Percentiles rank a stretch among this genome's conserved stretches.
phyloP scores from a whole-genome alignment of 1,140 invertebrate genomes.

The Drosophila burlai region DNA sequence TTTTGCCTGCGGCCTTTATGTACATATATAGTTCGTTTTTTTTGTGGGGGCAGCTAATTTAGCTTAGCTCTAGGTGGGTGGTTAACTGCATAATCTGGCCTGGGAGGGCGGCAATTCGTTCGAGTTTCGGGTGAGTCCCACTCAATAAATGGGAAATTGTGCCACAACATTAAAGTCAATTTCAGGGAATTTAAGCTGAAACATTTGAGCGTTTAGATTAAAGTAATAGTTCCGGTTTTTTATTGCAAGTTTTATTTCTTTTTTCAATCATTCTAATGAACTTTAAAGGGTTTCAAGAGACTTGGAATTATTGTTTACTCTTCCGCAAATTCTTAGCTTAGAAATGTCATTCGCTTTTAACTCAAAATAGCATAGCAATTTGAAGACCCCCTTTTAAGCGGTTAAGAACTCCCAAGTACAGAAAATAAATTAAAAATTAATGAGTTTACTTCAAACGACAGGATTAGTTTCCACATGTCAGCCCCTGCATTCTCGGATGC shows the following conservation, averaged over 20 bases:
- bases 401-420: neutral
- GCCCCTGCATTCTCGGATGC: neutral
- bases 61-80: slow-evolving; percentile 8
- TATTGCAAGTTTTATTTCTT: neutral
- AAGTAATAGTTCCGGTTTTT: no score
- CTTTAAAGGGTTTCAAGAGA: neutral
- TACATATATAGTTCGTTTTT: slow-evolving; percentile 7
- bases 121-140: neutral
- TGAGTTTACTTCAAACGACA: slow-evolving; percentile 1
- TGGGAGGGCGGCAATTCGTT: neutral
- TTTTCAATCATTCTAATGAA: neutral
- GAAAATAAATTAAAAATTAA: slow-evolving; percentile 3
- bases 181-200: neutral
- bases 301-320: neutral
- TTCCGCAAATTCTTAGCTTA: neutral
- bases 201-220: neutral
- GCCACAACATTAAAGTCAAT: neutral
- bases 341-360: neutral
- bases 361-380: neutral
- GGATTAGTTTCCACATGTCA: neutral
- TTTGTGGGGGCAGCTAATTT: slow-evolving; percentile 44
- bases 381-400: no score
- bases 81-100: slow-evolving; percentile 16
- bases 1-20: slow-evolving; percentile 20
- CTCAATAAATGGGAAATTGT: neutral